Evolutionary conservation across 2,888 invertebrate species (phyloP).

Genomic region (Panzeria rudis): DNA sequence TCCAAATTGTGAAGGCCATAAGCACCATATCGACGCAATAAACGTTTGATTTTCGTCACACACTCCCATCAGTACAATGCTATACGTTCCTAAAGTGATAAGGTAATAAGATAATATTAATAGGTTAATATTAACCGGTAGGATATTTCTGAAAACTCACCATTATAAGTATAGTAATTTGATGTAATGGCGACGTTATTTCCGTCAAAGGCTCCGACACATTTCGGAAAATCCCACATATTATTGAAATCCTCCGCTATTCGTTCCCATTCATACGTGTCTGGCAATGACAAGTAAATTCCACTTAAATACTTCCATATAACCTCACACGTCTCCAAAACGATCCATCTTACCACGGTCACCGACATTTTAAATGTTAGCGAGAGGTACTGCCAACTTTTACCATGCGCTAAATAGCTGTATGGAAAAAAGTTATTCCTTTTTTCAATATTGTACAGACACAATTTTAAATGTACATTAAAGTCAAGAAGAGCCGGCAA

Average conservation of each 20-base stretch:
- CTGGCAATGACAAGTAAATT: slow-evolving; percentile 33
- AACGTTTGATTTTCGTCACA: slow-evolving; percentile 61
- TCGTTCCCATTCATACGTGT: too few species aligned
- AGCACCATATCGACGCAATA: slow-evolving; percentile 36
- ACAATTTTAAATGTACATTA: too few species aligned
- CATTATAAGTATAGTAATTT: slow-evolving; percentile 64
- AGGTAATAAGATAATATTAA: background rate
- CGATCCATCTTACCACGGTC: slow-evolving; percentile 23
- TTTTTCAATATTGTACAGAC: background rate
- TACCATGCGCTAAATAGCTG: slow-evolving; percentile 53
- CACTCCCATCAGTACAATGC: slow-evolving; percentile 50
- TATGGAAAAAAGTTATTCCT: background rate
- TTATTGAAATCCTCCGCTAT: slow-evolving; percentile 46
- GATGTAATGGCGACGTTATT: slow-evolving; percentile 65
- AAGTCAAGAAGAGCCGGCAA: too few species aligned
- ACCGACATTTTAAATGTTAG: too few species aligned
- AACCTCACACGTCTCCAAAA: slow-evolving; percentile 30
- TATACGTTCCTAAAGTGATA: slow-evolving; percentile 40
- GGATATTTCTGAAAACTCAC: slow-evolving; percentile 26
- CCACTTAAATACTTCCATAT: slow-evolving; percentile 15
- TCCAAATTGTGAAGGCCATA: slow-evolving; percentile 3
- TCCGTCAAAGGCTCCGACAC: slow-evolving; percentile 66
- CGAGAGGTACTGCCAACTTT: slow-evolving; percentile 35
- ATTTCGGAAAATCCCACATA: slow-evolving; percentile 67
- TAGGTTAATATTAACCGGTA: background rate